Evolutionary conservation across 2,113 vertebrate species (phyloP).

Genomic region (Platichthys flesus): DNA sequence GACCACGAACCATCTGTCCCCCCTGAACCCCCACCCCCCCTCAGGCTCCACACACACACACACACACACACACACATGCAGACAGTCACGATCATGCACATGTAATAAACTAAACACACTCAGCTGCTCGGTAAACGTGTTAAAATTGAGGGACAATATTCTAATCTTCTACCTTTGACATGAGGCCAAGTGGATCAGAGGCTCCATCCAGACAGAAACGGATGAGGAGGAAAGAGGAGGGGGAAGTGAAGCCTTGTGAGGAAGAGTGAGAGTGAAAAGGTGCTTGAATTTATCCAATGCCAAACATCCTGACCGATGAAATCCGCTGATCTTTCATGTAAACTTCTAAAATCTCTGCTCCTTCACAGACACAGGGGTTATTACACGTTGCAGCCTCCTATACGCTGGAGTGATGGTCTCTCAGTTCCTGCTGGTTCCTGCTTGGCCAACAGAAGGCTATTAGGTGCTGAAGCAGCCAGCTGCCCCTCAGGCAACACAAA

Average conservation of each 20-base stretch:
- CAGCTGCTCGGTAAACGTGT: conserved; percentile 37
- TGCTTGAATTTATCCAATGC: neutral
- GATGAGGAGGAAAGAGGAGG: neutral
- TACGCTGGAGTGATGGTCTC: conserved; percentile 26
- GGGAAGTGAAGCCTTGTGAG: neutral
- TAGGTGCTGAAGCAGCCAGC: conserved; percentile 59
- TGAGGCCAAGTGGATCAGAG: conserved; percentile 33
- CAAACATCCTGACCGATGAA: neutral
- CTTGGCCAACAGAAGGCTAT: conserved; percentile 64
- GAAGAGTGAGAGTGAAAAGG: neutral
- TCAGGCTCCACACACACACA: conserved; percentile 23
- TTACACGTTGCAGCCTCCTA: conserved; percentile 8
- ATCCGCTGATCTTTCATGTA: neutral
- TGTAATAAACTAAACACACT: neutral
- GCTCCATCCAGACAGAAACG: conserved; percentile 1
- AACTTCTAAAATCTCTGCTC: conserved; percentile 24
- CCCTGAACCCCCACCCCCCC: conserved; percentile 53
- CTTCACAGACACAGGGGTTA: conserved; percentile 35
- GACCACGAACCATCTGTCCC: conserved; percentile 77
- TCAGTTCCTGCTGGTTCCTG: conserved; percentile 35
- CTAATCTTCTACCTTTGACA: conserved; percentile 37
- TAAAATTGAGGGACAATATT: conserved; percentile 38
- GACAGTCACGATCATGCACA: neutral
- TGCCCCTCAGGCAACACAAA: conserved; percentile 62
- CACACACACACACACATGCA: conserved; percentile 5